Evolutionary conservation across 2,888 invertebrate genomes (phyloP).

Genomic region (Calameuta filiformis): DNA sequence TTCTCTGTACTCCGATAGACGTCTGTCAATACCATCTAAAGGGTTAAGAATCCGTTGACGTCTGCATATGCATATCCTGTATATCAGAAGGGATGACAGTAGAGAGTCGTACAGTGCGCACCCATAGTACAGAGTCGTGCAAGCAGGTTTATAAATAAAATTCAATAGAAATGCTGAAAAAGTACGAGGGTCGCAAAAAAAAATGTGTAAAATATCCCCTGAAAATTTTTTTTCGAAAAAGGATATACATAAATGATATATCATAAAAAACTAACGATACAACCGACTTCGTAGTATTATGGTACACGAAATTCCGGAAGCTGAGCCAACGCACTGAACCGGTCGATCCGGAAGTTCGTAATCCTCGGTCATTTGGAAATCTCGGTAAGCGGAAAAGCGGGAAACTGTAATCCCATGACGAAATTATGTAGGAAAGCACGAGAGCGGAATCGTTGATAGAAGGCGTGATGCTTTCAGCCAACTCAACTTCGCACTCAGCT

Average conservation of each 20-base stretch:
- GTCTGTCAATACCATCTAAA: neutral
- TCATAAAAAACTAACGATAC: neutral
- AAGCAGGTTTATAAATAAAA: neutral
- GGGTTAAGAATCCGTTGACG: neutral
- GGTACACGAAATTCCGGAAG: neutral
- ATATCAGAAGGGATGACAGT: neutral
- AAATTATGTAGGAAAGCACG: neutral
- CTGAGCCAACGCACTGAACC: neutral
- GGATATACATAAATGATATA: too few relatives aligned
- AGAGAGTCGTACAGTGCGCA: neutral
- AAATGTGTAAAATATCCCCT: too few relatives aligned
- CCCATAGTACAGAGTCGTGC: neutral
- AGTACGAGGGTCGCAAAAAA: neutral
- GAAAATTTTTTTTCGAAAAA: too few relatives aligned
- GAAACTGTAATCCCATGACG: neutral
- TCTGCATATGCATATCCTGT: neutral
- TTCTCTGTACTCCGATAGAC: neutral
- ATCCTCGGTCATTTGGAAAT: neutral
- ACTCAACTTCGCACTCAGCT: neutral
- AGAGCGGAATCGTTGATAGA: neutral
- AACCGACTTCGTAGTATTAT: neutral
- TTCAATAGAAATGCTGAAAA: neutral
- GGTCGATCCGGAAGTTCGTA: neutral
- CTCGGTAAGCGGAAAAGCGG: neutral
- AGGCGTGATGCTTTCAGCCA: neutral